Evolutionary conservation across 1,140 invertebrate genomes (phyloP).

Genomic region (Copidosoma floridanum): DNA sequence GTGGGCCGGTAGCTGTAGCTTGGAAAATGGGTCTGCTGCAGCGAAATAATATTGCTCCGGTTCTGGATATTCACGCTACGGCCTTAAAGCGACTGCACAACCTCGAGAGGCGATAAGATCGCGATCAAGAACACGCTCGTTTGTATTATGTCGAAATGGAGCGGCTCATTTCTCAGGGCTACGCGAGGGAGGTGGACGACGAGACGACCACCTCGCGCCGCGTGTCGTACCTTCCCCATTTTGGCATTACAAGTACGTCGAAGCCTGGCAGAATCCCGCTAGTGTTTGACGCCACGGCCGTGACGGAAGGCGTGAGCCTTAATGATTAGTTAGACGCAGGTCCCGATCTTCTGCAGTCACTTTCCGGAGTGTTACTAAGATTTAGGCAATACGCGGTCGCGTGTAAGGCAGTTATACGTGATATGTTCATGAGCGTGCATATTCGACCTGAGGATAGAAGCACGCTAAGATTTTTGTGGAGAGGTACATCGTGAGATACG

Average conservation of each 20-base stretch:
- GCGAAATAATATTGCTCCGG: not conserved
- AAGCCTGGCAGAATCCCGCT: constrained; percentile 13
- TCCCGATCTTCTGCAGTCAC: not conserved
- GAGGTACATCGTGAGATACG: not conserved
- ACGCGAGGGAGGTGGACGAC: not conserved
- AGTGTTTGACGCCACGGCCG: not conserved
- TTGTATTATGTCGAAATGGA: constrained; percentile 4
- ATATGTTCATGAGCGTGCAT: not conserved
- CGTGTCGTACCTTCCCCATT: constrained; percentile 17
- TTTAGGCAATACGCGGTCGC: not conserved
- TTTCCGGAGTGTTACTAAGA: not conserved
- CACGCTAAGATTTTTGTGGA: constrained; percentile 23
- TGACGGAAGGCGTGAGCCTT: not conserved
- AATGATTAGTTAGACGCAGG: not conserved
- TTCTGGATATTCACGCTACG: not conserved
- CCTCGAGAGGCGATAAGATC: not conserved
- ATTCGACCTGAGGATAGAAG: not conserved
- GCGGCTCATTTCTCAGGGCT: not conserved
- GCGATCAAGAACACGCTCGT: not conserved
- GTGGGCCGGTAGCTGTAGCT: not conserved
- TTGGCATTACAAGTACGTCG: constrained; percentile 1
- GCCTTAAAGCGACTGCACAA: not conserved
- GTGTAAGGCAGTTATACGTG: not conserved
- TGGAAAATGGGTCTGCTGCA: not conserved
- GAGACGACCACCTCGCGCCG: not conserved